Base-by-base conservation (phyloP, 2,113 vertebrate genomes). In the Chaetura pelagica region DNA sequence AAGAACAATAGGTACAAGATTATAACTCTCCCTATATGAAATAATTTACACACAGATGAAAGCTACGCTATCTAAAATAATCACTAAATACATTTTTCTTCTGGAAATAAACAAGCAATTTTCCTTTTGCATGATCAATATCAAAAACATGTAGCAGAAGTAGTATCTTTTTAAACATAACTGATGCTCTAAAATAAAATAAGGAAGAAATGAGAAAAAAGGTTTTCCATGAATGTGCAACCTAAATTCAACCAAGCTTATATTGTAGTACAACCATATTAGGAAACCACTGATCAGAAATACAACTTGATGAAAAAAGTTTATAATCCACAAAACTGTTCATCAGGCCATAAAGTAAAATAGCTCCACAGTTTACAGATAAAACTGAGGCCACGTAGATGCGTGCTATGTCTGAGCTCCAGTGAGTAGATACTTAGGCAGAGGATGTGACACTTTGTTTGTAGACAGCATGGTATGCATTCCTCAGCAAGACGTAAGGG, bases 391-490 rank as follows among this genome's bases (percentile, higher is more conserved):
- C 97, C 97, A 98, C 97, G 97, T 52, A 97, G 97, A 97, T 72
- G 89, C 96, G 98, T 97, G 98, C 98, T 94, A 89, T 57, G 96
- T 93, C 82, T 97, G 96, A 93, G 97, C 93, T 98, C 96, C 86
- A 94, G 23, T 79, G 91, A 94, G 97, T 44, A 95, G 97, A 89
- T 97, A 95, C 86, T 97, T 98, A 99, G 94, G 99, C 98, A 80
- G 99, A 99, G 57, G 98, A 98, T 84, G 99, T 99, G 96, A 99
- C 98, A 75, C 99, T 99, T 98, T 99, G 99, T 97, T 99, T 99
- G 97, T 99, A 99, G 97, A 99, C 99, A 55, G 99, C 99, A 66
- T 99, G 99, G 98, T 99, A 99, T 59, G 99, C 99, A 74, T 99
- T 99, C 96, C 99, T 98, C 97, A 99, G 98, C 98, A 99, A 98